Evolutionary conservation across 1,140 invertebrate genomes (phyloP).

Genomic region (Agrilus planipennis): DNA sequence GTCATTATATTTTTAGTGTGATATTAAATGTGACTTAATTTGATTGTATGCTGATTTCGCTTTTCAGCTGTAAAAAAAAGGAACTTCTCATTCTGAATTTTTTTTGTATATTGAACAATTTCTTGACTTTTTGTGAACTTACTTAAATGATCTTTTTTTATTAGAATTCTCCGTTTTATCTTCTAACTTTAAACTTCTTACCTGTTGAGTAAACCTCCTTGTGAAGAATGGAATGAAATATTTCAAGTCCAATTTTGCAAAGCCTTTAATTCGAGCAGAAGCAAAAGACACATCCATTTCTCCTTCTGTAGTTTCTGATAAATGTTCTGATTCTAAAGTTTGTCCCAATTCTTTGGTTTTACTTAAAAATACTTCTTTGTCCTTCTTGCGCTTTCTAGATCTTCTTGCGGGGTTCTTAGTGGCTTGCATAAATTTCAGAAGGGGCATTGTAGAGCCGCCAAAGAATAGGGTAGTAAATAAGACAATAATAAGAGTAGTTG

Average conservation of each 20-base stretch:
- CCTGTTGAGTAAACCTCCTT: slow-evolving; percentile 82
- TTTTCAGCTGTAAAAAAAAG: too few relatives aligned
- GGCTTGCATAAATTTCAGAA: slow-evolving; percentile 72
- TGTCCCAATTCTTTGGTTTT: slow-evolving; percentile 97
- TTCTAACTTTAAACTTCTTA: too few relatives aligned
- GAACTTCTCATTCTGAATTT: too few relatives aligned
- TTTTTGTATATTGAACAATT: too few relatives aligned
- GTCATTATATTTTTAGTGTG: too few relatives aligned
- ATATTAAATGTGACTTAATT: too few relatives aligned
- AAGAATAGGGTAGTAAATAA: slow-evolving; percentile 89
- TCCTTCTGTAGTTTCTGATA: slow-evolving; percentile 92
- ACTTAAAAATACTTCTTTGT: slow-evolving; percentile 81
- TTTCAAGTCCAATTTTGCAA: slow-evolving; percentile 81
- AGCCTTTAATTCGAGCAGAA: slow-evolving; percentile 62
- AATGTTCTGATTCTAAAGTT: slow-evolving; percentile 85
- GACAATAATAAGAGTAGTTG: slow-evolving; percentile 93
- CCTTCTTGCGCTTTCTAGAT: slow-evolving; percentile 49
- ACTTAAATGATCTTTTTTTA: too few relatives aligned
- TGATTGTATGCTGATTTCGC: too few relatives aligned
- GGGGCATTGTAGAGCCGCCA: slow-evolving; percentile 93
- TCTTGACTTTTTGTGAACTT: too few relatives aligned
- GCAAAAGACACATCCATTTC: slow-evolving; percentile 70
- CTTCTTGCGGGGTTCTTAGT: slow-evolving; percentile 37
- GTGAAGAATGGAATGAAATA: slow-evolving; percentile 95
- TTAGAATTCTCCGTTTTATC: too few relatives aligned